These are phyloP conservation scores for Tipula vernalis DNA, from an alignment of 2,888 invertebrate genomes.

Conservation along the genomic window DNA sequence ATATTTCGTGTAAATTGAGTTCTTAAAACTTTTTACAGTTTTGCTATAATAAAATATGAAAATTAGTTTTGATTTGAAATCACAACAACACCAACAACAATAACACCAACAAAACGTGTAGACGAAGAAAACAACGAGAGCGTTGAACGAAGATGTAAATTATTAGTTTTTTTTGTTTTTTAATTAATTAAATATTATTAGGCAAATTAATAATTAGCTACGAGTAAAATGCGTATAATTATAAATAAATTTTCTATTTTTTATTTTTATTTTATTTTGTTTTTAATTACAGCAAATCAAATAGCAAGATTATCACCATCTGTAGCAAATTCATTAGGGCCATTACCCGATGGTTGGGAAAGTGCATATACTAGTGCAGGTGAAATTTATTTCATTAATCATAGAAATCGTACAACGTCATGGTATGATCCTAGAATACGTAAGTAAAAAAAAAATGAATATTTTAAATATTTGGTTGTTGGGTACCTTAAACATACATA, in stretches of 20 bases:
- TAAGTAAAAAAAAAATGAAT: conserved; percentile 43
- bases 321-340: conserved; percentile 45
- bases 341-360: conserved; percentile 85
- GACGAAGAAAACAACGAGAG: not conserved
- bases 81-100: not conserved
- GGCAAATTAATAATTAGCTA: not conserved
- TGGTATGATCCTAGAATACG: conserved; percentile 98
- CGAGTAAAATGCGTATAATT: not conserved
- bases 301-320: conserved; percentile 17
- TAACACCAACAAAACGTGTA: no score
- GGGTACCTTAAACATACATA: not conserved
- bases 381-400: conserved; percentile 70
- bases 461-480: conserved; percentile 12
- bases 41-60: not conserved
- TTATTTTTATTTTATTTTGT: not conserved
- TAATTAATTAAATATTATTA: not conserved
- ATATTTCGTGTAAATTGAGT: not conserved
- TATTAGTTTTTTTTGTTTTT: not conserved
- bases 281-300: conserved; percentile 13
- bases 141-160: not conserved
- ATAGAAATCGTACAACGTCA: conserved; percentile 85
- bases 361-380: conserved; percentile 84
- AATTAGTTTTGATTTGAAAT: not conserved
- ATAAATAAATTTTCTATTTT: not conserved
- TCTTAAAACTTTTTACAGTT: not conserved